Percentiles rank a stretch among this genome's conserved stretches.
These are phyloP conservation scores for Ylistrum balloti DNA, from an alignment of 1,140 invertebrate genomes.

Conservation along the genomic window DNA sequence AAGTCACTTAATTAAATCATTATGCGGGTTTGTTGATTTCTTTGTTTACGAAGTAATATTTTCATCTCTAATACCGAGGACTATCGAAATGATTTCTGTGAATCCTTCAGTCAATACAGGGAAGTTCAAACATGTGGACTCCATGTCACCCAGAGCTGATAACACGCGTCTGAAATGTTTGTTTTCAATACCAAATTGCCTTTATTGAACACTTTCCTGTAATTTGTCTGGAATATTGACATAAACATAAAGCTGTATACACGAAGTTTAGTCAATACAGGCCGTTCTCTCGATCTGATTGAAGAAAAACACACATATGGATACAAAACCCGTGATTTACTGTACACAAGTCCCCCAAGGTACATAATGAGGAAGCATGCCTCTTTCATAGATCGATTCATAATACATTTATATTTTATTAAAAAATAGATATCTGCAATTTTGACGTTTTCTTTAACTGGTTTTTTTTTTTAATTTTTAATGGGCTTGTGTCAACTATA, in stretches of 20 bases:
- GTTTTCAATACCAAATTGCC: slow-evolving; percentile 26
- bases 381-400: too few species aligned
- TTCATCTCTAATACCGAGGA: not conserved
- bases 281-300: not conserved
- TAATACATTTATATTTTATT: too few species aligned
- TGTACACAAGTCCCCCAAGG: too few species aligned
- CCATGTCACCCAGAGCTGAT: slow-evolving; percentile 4
- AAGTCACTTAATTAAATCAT: not conserved
- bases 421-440: too few species aligned
- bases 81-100: not conserved
- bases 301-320: not conserved
- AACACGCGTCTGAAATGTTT: not conserved
- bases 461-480: too few species aligned
- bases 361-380: too few species aligned
- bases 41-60: slow-evolving; percentile 11
- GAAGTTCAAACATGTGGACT: slow-evolving; percentile 4
- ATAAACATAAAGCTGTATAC: not conserved
- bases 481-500: too few species aligned
- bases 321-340: not conserved
- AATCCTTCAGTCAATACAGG: not conserved
- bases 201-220: not conserved
- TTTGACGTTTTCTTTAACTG: too few species aligned
- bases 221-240: slow-evolving; percentile 33
- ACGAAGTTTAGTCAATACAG: not conserved
- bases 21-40: not conserved